Conservation (phyloP, 2,888 invertebrate species). For the Alcis repandata region DNA sequence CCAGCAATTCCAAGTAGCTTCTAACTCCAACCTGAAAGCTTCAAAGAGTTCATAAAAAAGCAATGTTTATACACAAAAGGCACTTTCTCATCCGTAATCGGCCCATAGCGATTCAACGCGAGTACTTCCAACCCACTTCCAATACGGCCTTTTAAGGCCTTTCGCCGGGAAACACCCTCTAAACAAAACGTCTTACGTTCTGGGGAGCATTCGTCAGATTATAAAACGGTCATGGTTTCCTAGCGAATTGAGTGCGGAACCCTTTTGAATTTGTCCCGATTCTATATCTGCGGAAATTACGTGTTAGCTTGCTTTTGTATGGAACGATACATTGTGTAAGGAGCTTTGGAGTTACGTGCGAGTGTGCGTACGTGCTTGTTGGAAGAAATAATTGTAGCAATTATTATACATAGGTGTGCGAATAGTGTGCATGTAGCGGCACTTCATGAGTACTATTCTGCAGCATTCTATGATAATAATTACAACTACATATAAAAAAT, state of each 20-base stretch:
- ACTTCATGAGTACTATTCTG: no score
- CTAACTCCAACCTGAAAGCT: conserved; percentile 30
- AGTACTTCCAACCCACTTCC: conserved; percentile 52
- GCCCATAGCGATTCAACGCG: conserved; percentile 56
- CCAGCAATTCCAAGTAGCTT: not conserved
- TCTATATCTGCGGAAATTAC: conserved; percentile 42
- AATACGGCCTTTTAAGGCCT: conserved; percentile 51
- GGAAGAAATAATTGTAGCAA: no score
- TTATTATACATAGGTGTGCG: no score
- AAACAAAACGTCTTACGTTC: conserved; percentile 47
- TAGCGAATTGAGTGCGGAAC: conserved; percentile 40
- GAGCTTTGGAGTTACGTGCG: not conserved
- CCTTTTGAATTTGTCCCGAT: conserved; percentile 41
- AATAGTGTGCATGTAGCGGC: no score
- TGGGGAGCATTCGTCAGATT: conserved; percentile 46
- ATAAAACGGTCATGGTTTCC: conserved; percentile 46
- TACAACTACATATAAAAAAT: no score
- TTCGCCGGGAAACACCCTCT: conserved; percentile 44
- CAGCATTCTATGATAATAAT: no score
- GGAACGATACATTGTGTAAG: not conserved
- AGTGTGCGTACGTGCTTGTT: no score
- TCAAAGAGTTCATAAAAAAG: conserved; percentile 39
- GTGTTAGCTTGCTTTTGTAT: conserved; percentile 26
- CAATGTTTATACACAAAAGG: conserved; percentile 54
- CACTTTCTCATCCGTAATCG: conserved; percentile 58